Base-by-base conservation (phyloP, 2,797 vertebrate genomes). In the Phoeniculus purpureus region DNA sequence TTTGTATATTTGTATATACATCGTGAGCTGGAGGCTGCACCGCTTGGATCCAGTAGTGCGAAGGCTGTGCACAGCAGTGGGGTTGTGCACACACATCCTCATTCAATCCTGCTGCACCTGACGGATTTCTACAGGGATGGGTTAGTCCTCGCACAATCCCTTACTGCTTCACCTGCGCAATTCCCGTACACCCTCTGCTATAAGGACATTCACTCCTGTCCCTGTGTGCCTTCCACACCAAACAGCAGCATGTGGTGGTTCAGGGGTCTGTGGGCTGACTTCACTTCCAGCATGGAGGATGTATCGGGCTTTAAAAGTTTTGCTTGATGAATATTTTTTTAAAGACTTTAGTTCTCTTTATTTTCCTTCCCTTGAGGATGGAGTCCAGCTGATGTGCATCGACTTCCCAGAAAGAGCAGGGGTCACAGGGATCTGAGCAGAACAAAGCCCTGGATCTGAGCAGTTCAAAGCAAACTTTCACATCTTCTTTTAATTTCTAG, bases 391-490 rank as follows among this genome's bases (percentile, higher is more conserved):
- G 62, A 16, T 26, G n/a, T 11, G 54, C 61, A 12, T 45, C 32
- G 74, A 67, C 84, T 79, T 71, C 75, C 68, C 59, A 31, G 72
- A 65, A 64, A 79, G 29, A 29, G 48, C 20, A 6, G 3, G 22
- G 50, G 50, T 16, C 31, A 32, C 2, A 0, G 62, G 68, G 34
- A 86, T 55, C 61, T 61, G 27, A 84, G 62, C 8, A 54, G 60
- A 82, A 64, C 64, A 91, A 45, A 58, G 70, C 52, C 26, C 58
- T 37, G 37, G 14, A 43, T 13, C 43, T 15, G 43, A 43, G 43
- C 43, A 32, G 64, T 86, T 84, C 83, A 86, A 82, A 60, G 54
- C 65, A 76, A 93, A 40, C n/a, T 77, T 81, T 48, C 43, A 15
- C 18, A 29, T 47, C 16, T 22, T 9, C 26, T 66, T 62, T 66